Evolutionary conservation across 1,140 invertebrate genomes (phyloP), one percentile per base, ranked within the genome.

Genomic region (Sesamia nonagrioides): DNA sequence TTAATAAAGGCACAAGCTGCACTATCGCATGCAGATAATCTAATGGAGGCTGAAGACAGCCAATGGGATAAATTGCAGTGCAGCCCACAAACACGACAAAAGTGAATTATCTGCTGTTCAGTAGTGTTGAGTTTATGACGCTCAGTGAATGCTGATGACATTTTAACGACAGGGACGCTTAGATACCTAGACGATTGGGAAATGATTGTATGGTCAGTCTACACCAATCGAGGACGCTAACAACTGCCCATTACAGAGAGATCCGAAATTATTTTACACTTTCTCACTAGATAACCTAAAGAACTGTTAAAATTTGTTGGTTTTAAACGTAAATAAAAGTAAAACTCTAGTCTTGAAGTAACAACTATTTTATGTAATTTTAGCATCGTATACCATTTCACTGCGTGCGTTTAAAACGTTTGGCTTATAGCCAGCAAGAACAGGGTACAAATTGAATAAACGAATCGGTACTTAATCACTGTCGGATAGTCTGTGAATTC

Each of bases 401-500:
- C 68, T 71, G 52, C 50, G 66, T 35, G 33, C 61, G 21, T 42
- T 78, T 80, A 63, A 66, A 78, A 74, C 69, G 54, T 81, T 77
- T 81, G 80, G 80, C 75, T 61, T 21, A 18, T n/a, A n/a, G 56
- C 76, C 76, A 71, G 58, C 17, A 52, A 54, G 27, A 52, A 45
- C 45, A 40, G 77, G 69, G 21, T 42, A 76, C 72, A 78, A 78
- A 82, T 77, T 79, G 72, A 77, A 81, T 73, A 68, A 76, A 79
- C 73, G 77, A 68, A 82, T 82, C 54, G 58, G 66, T 75, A 76
- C 80, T 81, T 81, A 73, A 78, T 78, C 80, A 81, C 21, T 81
- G 80, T 81, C 80, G 37, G 58, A 63, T 40, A 66, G 18, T 33
- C 37, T 48, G 11, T 11, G 42, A 63, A 48, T 77, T 77, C 75